Evolutionary conservation across 2,888 invertebrate genomes (phyloP).

Genomic region (Ptychoptera albimana): DNA sequence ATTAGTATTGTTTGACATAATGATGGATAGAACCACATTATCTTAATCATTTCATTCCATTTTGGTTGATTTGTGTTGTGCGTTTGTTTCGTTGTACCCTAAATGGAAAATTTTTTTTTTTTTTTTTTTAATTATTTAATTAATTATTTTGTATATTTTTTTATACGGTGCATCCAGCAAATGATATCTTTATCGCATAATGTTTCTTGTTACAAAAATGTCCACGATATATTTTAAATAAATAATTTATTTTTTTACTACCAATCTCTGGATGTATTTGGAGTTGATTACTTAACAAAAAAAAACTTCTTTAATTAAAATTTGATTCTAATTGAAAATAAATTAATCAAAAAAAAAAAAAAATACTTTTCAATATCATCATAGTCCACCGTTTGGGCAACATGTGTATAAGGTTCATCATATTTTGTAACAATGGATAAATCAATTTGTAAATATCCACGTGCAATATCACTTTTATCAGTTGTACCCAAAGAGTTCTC

Average conservation of each 20-base stretch:
- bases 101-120: too few relatives aligned
- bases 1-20: constrained; percentile 56
- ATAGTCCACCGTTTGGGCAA: constrained; percentile 34
- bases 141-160: too few relatives aligned
- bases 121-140: too few relatives aligned
- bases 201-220: constrained; percentile 26
- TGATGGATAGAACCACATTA: constrained; percentile 71
- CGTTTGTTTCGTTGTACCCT: constrained; percentile 49
- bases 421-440: constrained; percentile 57
- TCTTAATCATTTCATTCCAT: constrained; percentile 63
- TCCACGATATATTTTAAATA: constrained; percentile 22
- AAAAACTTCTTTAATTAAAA: too few relatives aligned
- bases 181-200: constrained; percentile 23
- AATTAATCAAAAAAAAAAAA: too few relatives aligned
- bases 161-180: constrained; percentile 20
- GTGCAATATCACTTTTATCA: constrained; percentile 32
- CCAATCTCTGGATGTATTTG: constrained; percentile 35
- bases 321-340: too few relatives aligned
- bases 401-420: constrained; percentile 33
- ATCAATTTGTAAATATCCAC: constrained; percentile 70
- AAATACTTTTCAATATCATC: constrained; percentile 47
- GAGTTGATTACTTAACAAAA: constrained; percentile 43
- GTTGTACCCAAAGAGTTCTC: constrained; percentile 41
- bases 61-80: constrained; percentile 44
- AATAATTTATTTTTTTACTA: constrained; percentile 34